These are phyloP conservation scores for Saimiri boliviensis DNA, from an alignment of 2,113 vertebrate genomes.

Conservation along the genomic window DNA sequence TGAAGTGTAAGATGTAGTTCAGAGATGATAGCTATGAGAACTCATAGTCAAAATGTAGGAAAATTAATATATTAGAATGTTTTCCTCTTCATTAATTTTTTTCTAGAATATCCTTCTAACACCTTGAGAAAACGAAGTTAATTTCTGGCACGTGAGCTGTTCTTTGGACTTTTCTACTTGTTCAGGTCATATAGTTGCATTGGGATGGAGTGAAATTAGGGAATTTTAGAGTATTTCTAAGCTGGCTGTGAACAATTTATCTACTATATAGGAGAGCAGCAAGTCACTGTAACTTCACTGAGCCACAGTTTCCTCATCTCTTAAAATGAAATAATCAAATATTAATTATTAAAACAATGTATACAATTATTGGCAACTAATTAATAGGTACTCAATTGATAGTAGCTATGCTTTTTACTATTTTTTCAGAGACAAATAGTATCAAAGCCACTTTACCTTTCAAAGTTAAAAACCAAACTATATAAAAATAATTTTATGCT, in stretches of 20 bases:
- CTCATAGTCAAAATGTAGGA: neutral
- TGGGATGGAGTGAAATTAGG: neutral
- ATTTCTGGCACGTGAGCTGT: neutral
- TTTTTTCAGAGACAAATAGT: neutral
- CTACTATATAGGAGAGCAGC: neutral
- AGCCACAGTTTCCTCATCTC: neutral
- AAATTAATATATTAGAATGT: neutral
- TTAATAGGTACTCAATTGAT: neutral
- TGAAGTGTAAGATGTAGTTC: neutral
- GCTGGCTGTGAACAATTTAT: neutral
- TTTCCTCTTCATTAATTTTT: neutral
- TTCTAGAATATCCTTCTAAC: neutral
- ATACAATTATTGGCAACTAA: neutral
- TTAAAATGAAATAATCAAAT: slow-evolving; percentile 24
- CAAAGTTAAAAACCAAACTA: slow-evolving; percentile 15
- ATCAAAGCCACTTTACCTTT: neutral
- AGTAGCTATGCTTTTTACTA: neutral
- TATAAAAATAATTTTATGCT: neutral
- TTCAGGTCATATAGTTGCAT: neutral
- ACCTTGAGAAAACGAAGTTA: neutral
- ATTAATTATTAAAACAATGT: neutral
- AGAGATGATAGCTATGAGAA: neutral
- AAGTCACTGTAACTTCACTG: neutral
- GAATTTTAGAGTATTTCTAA: neutral
- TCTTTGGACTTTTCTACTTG: neutral